phyloP scores from a whole-genome alignment of 92 coral and sea anemone species.

The Scolanthus callimorphus region DNA sequence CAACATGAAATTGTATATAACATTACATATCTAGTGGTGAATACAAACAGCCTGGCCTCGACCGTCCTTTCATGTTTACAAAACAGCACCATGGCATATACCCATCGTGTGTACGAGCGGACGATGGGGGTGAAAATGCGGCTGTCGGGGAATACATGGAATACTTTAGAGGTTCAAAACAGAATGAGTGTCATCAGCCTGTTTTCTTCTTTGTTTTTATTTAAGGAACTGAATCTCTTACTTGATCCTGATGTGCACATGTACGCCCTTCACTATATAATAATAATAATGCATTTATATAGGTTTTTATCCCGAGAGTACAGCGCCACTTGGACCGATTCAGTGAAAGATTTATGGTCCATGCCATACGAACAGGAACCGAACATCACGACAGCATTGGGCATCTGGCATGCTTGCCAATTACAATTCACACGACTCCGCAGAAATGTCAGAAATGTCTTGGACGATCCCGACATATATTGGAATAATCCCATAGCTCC shows the following conservation, averaged over 20 bases:
- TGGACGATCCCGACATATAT: constrained; percentile 8
- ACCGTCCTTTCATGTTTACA: constrained; percentile 43
- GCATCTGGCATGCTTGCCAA: constrained; percentile 25
- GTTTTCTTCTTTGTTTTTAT: constrained; percentile 15
- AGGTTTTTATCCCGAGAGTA: constrained; percentile 38
- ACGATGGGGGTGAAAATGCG: constrained; percentile 43
- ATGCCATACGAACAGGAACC: constrained; percentile 31
- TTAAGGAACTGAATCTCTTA: constrained; percentile 16
- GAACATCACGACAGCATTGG: constrained; percentile 41
- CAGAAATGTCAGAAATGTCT: constrained; percentile 14
- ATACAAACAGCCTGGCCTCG: constrained; percentile 42
- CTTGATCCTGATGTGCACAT: constrained; percentile 25
- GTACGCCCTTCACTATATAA: constrained; percentile 28
- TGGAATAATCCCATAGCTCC: constrained; percentile 32
- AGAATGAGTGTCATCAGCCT: constrained; percentile 27
- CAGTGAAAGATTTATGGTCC: constrained; percentile 14
- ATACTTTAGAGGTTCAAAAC: constrained; percentile 19
- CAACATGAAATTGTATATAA: constrained; percentile 10
- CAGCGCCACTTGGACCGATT: constrained; percentile 33
- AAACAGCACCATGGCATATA: constrained; percentile 28
- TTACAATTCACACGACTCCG: constrained; percentile 10
- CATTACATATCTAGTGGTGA: constrained; percentile 20
- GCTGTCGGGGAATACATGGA: constrained; percentile 26
- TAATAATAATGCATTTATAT: too few relatives aligned
- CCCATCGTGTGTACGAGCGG: constrained; percentile 44